These are phyloP conservation scores for Parauchenoglanis punctatus DNA, from an alignment of 2,797 vertebrate genomes.

Conservation along the genomic window DNA sequence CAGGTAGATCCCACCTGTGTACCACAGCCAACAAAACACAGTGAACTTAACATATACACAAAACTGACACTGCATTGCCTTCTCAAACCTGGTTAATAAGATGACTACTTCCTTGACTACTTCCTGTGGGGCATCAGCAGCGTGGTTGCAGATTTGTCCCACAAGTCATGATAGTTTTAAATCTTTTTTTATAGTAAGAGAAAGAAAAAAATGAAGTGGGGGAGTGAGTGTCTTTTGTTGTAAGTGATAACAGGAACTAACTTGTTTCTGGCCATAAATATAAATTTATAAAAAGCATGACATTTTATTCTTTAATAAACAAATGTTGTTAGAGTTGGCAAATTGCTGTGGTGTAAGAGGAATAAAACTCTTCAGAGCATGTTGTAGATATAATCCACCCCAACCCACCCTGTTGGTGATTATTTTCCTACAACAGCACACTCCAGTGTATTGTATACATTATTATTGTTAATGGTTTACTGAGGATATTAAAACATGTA, in stretches of 20 bases:
- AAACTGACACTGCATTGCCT: background rate
- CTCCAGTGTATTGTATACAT: background rate
- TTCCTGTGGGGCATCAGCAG: background rate
- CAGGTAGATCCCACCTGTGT: conserved; percentile 87
- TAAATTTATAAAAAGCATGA: background rate
- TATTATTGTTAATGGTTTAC: background rate
- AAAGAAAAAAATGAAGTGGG: no score
- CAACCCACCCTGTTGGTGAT: background rate
- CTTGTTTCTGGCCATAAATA: background rate
- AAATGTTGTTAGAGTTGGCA: background rate
- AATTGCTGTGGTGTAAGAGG: background rate
- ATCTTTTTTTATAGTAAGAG: background rate
- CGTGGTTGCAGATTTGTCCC: background rate
- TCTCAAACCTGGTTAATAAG: background rate
- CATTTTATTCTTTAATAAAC: background rate
- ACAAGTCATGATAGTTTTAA: background rate
- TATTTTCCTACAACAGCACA: background rate
- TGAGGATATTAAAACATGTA: background rate
- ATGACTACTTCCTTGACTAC: background rate
- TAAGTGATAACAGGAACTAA: background rate
- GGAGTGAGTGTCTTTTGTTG: background rate
- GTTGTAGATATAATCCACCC: background rate
- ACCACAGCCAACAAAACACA: background rate
- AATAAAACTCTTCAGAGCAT: background rate
- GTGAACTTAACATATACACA: background rate